Evolutionary conservation across 2,888 invertebrate genomes (phyloP), one percentile per base, ranked within the genome.

Genomic region (Parnassius smintheus): DNA sequence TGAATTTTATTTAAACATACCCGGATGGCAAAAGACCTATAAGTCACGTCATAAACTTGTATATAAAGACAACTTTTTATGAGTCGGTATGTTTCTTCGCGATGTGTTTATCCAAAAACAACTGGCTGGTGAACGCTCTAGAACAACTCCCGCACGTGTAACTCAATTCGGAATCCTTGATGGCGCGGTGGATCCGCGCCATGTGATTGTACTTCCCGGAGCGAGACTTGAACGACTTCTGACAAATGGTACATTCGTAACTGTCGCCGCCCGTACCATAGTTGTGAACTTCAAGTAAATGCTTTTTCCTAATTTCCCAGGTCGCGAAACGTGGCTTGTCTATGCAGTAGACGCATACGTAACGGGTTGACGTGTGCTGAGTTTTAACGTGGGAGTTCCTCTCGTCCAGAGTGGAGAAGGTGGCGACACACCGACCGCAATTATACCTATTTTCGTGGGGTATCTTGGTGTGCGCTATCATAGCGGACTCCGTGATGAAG

Each of bases 101-200:
- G 68, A 92, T 80, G 72, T 93, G 93, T 68, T 91, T 92, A 67
- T 93, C 93, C 72, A 93, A 75, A 72, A 92, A 92, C 65, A 92
- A 75, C 72, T 93, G 92, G 1, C 91, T 91, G 2, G 91, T 92
- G 69, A 93, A 93, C 4, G 90, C 91, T 70, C 88, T 91, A 0
- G 91, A 86, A 65, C 93, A 93, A 68, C 85, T 86, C 10, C 86
- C 82, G 69, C 93, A 93, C 2, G 88, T 86, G 61, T 86, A 92
- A 61, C 83, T 92, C 60, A 85, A 79, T 72, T 84, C 93, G 41
- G 80, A 82, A 66, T 82, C 88, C 71, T 85, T 93, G 78, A 84
- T 91, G 61, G 85, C 75, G 61, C 85, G 77, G 73, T 92, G 92
- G 0, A 85, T 86, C 66, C 88, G 79, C 22, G 87, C 82, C 89